A percentile compares a stretch with the other conserved stretches of the same genome.
These are phyloP conservation scores for Chelonia mydas DNA, from an alignment of 2,797 vertebrate genomes.

Conservation along the genomic window DNA sequence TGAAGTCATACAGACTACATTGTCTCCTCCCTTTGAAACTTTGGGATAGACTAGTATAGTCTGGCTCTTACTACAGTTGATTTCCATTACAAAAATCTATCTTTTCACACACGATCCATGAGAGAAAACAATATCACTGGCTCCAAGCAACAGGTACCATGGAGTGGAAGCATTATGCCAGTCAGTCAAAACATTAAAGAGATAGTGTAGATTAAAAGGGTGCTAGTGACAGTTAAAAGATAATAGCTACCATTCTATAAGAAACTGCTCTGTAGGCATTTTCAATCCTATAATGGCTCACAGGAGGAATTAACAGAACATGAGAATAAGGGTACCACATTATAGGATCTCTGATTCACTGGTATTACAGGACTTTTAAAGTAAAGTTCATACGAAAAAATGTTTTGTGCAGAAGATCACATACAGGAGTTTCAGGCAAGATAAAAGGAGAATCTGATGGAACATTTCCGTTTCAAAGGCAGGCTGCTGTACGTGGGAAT, in stretches of 20 bases:
- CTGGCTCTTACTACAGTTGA: neutral
- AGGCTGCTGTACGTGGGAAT: neutral
- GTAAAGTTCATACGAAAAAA: constrained; percentile 5
- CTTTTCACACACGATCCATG: neutral
- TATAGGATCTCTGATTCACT: constrained; percentile 10
- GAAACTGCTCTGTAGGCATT: neutral
- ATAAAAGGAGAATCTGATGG: constrained; percentile 33
- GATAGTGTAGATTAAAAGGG: constrained; percentile 10
- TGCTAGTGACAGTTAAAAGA: neutral
- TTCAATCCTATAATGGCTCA: constrained; percentile 20
- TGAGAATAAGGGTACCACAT: neutral
- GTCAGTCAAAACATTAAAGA: constrained; percentile 32
- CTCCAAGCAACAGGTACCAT: neutral
- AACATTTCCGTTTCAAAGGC: constrained; percentile 46
- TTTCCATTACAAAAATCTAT: neutral
- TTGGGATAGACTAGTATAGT: neutral
- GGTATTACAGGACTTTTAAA: constrained; percentile 33
- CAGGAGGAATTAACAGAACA: constrained; percentile 20
- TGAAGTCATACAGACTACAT: fast-evolving
- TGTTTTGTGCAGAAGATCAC: constrained; percentile 48
- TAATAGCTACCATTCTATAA: constrained; percentile 28
- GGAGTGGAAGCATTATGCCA: neutral
- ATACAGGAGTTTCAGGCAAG: constrained; percentile 25
- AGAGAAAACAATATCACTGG: neutral
- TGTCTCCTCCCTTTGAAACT: neutral